Evolutionary conservation across 2,113 vertebrate genomes (phyloP).

Genomic region (Amphilophus citrinellus): DNA sequence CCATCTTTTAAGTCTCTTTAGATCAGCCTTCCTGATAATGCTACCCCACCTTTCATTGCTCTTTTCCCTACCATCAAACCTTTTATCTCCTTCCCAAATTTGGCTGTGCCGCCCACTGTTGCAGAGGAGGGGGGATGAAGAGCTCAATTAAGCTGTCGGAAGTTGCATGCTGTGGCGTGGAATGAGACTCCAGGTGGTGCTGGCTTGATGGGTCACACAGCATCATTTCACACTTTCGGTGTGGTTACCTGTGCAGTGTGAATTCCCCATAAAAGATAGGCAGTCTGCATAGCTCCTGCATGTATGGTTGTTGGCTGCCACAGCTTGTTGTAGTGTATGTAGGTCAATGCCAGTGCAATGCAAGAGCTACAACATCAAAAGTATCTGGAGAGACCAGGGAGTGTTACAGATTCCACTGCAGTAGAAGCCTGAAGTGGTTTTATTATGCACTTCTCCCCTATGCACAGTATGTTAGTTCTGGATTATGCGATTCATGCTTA

Average conservation of each 20-base stretch:
- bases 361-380: constrained; percentile 71
- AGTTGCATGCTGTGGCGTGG: constrained; percentile 60
- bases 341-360: constrained; percentile 72
- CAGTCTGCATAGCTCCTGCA: constrained; percentile 18
- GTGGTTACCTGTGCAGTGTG: constrained; percentile 46
- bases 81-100: constrained; percentile 61
- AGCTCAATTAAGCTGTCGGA: constrained; percentile 58
- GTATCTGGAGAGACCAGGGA: constrained; percentile 59
- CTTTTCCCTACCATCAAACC: constrained; percentile 36
- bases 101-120: constrained; percentile 46
- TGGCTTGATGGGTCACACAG: constrained; percentile 46
- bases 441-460: constrained; percentile 27
- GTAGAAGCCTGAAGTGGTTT: constrained; percentile 46
- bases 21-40: constrained; percentile 18
- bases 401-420: constrained; percentile 60
- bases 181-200: constrained; percentile 55
- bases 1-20: constrained; percentile 4
- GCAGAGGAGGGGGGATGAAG: constrained; percentile 32
- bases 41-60: constrained; percentile 31
- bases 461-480: constrained; percentile 24
- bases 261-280: constrained; percentile 11
- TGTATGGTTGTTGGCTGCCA: constrained; percentile 46
- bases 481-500: constrained; percentile 26
- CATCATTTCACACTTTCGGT: constrained; percentile 42
- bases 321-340: constrained; percentile 64